A percentile compares a stretch with the other conserved stretches of the same genome.
phyloP scores from a whole-genome alignment of 2,888 invertebrate species.

The Galeopsomyia nigrocyanea region DNA sequence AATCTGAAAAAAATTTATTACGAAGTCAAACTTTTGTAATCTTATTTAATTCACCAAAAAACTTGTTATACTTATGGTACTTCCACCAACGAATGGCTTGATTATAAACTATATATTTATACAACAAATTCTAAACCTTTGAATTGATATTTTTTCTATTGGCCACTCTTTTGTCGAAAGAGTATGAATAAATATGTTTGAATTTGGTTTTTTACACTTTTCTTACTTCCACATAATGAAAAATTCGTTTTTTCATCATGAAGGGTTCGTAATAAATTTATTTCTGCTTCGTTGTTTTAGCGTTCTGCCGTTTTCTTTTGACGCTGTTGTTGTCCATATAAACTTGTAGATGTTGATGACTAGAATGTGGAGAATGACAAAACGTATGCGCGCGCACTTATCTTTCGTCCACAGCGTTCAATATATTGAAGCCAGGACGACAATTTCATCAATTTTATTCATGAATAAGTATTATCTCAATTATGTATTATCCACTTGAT shows the following conservation, averaged over 20 bases:
- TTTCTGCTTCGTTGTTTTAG: slow-evolving; percentile 16
- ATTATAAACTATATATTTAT: background rate
- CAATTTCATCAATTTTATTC: background rate
- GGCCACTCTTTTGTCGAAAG: slow-evolving; percentile 17
- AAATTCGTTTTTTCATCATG: background rate
- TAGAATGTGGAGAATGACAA: slow-evolving; percentile 12
- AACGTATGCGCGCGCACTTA: slow-evolving; percentile 22
- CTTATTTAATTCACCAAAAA: background rate
- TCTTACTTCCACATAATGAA: background rate
- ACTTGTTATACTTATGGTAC: background rate
- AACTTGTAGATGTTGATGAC: background rate
- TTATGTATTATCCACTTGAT: background rate
- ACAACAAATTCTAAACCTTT: background rate
- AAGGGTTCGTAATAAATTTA: background rate
- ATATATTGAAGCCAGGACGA: slow-evolving; percentile 15
- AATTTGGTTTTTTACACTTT: slow-evolving; percentile 1
- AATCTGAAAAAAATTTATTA: too few relatives aligned
- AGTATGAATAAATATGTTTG: slow-evolving; percentile 11
- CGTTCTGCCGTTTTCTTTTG: slow-evolving; percentile 23
- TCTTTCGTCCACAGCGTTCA: slow-evolving; percentile 4
- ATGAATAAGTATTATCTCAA: background rate
- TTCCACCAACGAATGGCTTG: background rate
- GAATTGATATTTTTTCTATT: background rate
- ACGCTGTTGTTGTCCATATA: slow-evolving; percentile 1
- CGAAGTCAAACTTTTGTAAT: background rate